A percentile compares a stretch with the other conserved stretches of the same genome.
Evolutionary conservation across 2,888 invertebrate genomes (phyloP).

Genomic region (Labia minor): DNA sequence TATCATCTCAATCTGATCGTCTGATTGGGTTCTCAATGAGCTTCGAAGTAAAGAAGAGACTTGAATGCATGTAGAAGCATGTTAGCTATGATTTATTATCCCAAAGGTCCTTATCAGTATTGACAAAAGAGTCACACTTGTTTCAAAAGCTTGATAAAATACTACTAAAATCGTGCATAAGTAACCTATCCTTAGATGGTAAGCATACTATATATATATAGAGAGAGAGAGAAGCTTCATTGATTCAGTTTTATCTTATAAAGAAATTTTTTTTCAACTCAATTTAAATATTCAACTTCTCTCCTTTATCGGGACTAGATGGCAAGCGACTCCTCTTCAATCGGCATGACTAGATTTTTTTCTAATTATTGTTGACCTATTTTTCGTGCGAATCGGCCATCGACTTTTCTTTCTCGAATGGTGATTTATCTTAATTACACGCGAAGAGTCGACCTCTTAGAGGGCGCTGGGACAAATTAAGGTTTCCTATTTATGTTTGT

Average conservation of each 20-base stretch:
- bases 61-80: not conserved
- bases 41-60: not conserved
- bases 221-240: no score
- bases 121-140: no score
- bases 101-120: no score
- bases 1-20: not conserved
- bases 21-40: not conserved
- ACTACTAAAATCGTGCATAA: no score
- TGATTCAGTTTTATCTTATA: not conserved
- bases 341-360: not conserved
- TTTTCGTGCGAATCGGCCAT: not conserved
- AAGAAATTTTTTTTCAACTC: not conserved
- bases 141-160: no score
- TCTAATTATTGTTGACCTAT: constrained; percentile 2
- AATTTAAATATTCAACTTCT: not conserved
- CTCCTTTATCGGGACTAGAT: not conserved
- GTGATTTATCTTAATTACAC: constrained; percentile 8
- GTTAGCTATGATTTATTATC: no score
- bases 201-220: no score
- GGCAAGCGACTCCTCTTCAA: not conserved
- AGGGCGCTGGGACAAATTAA: not conserved
- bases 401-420: not conserved
- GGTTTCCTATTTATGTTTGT: not conserved
- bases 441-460: no score
- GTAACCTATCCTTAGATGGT: no score